Base-by-base conservation (phyloP, 1,140 invertebrate species). In the Apis laboriosa region DNA sequence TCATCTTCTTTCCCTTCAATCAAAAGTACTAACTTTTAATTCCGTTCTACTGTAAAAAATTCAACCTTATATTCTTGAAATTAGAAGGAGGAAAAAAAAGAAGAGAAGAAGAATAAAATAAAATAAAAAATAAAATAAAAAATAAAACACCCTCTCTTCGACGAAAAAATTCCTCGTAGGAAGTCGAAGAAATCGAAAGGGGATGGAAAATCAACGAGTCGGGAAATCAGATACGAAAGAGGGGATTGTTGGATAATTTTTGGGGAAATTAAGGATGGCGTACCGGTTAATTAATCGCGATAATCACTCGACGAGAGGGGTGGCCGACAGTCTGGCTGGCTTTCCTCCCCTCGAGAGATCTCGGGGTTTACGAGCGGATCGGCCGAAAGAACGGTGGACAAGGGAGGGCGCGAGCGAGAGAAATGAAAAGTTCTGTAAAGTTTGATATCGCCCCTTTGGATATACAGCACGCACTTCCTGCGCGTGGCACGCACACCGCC, bases 351-450 rank as follows among this genome's bases (percentile, higher is more conserved):
- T 76, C 61, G 64, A 77, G 43, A 34, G 43, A 49, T 24, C 21
- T 24, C 15, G 11, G 17, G 49, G 21, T 51, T n/a, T 61, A 34
- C 43, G 60, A 51, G 21, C 9, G 21, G 51, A 28, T 13, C n/a
- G 49, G 24, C 49, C 34, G 68, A 58, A 43, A 17, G 24, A 11
- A 74, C 12, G 17, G 13, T 19, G 28, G 13, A 51, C 21, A 28
- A 43, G 73, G 49, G 43, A 61, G 15, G 9, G 51, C 56, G 77
- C 55, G 68, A 51, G 61, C 19, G 28, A 63, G 49, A 76, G 85
- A 82, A 88, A 85, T 75, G 87, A 88, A 88, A 88, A 88, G 73
- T 88, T 88, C 63, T 21, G 70, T 53, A 78, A 87, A 85, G 82
- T 77, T 73, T 75, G 85, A 84, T 88, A 88, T 81, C 78, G 70